phyloP scores from a whole-genome alignment of 2,888 invertebrate genomes.

The Rutpela maculata region DNA sequence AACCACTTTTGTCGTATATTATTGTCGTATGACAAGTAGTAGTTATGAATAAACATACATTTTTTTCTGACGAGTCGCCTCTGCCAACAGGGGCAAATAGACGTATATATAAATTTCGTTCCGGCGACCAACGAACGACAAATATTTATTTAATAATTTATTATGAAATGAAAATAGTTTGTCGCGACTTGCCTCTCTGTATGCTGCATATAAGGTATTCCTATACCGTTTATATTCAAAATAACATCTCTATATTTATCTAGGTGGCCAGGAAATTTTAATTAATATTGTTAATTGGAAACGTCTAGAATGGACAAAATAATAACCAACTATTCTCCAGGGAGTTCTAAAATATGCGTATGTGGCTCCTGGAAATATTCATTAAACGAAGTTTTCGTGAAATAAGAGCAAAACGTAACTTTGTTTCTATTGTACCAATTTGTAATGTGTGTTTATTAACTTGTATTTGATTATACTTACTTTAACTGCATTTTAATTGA shows the following conservation, averaged over 20 bases:
- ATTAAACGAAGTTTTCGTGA: slow-evolving; percentile 50
- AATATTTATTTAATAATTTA: slow-evolving; percentile 66
- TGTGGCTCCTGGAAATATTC: slow-evolving; percentile 57
- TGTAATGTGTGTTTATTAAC: slow-evolving; percentile 57
- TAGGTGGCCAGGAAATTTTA: slow-evolving; percentile 70
- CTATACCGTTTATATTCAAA: slow-evolving; percentile 48
- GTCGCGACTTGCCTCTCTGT: slow-evolving; percentile 48
- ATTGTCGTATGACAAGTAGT: not conserved
- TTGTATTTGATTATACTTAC: slow-evolving; percentile 54
- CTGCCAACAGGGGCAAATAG: slow-evolving; percentile 15
- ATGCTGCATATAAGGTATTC: slow-evolving; percentile 29
- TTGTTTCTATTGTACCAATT: slow-evolving; percentile 57
- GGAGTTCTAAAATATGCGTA: slow-evolving; percentile 62
- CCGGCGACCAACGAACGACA: slow-evolving; percentile 48
- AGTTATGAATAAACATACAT: not conserved
- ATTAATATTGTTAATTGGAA: slow-evolving; percentile 71
- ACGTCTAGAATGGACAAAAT: slow-evolving; percentile 68
- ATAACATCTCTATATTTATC: slow-evolving; percentile 68
- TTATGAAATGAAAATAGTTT: slow-evolving; percentile 65
- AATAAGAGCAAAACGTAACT: slow-evolving; percentile 51
- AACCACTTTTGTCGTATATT: not conserved
- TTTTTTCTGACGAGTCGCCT: slow-evolving; percentile 1
- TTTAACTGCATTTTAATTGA: slow-evolving; percentile 54
- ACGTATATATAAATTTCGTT: slow-evolving; percentile 22
- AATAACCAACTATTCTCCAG: slow-evolving; percentile 64